Evolutionary conservation across 2,113 vertebrate species (phyloP).

Genomic region (Nanorana parkeri): DNA sequence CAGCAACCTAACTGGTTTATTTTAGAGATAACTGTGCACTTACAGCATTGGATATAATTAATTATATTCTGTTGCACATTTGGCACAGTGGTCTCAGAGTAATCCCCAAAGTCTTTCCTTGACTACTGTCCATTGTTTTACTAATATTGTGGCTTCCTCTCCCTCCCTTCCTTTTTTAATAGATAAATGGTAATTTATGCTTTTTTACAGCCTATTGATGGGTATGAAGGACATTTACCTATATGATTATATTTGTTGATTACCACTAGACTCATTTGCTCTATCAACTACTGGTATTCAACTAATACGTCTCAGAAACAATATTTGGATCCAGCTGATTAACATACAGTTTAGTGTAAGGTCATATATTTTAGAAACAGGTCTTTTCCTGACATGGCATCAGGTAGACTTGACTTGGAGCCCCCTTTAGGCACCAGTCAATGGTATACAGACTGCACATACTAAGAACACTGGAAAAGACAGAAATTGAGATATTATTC

Average conservation of each 20-base stretch:
- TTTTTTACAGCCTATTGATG: constrained; percentile 29
- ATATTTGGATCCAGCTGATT: too few relatives aligned
- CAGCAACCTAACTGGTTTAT: constrained; percentile 6
- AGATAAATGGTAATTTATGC: constrained; percentile 48
- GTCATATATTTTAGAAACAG: too few relatives aligned
- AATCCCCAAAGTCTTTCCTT: constrained; percentile 51
- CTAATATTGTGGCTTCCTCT: constrained; percentile 71
- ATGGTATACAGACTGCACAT: too few relatives aligned
- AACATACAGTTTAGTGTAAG: too few relatives aligned
- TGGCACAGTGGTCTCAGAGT: constrained; percentile 9
- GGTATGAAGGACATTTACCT: constrained; percentile 51
- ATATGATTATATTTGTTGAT: background rate
- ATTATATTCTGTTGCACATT: background rate
- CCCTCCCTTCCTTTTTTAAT: constrained; percentile 61
- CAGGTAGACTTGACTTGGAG: too few relatives aligned
- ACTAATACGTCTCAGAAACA: too few relatives aligned
- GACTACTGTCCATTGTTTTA: constrained; percentile 64
- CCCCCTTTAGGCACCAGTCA: too few relatives aligned
- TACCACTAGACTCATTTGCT: too few relatives aligned
- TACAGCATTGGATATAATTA: constrained; percentile 1
- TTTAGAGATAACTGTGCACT: constrained; percentile 18
- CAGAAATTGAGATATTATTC: too few relatives aligned
- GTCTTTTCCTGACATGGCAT: too few relatives aligned
- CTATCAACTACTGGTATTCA: too few relatives aligned
- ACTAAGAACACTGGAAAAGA: too few relatives aligned